phyloP scores from a whole-genome alignment of 2,113 vertebrate genomes.

The Tetraodon nigroviridis region DNA sequence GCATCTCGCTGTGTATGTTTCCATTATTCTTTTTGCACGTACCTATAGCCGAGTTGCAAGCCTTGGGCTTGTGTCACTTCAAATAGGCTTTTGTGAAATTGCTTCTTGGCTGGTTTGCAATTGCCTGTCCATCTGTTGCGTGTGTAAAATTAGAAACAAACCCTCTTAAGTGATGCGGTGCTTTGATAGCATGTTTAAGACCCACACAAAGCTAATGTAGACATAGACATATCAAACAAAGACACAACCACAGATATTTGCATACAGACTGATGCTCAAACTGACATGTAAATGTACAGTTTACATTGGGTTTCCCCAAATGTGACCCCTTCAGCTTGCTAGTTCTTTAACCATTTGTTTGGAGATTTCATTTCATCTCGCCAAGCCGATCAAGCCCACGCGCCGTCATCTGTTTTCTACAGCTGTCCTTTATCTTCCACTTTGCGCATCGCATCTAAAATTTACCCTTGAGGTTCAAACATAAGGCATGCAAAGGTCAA shows the following conservation, averaged over 20 bases:
- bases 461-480: constrained; percentile 29
- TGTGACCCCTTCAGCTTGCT: not conserved
- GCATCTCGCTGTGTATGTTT: constrained; percentile 40
- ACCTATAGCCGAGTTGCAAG: constrained; percentile 40
- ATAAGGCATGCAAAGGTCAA: constrained; percentile 64
- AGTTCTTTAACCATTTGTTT: not conserved
- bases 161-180: not conserved
- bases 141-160: constrained; percentile 25
- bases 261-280: not conserved
- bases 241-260: not conserved
- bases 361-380: not conserved
- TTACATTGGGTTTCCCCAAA: not conserved
- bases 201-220: not conserved
- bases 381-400: not conserved
- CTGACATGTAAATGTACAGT: not conserved
- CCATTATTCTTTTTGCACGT: constrained; percentile 24
- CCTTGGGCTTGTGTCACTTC: constrained; percentile 59
- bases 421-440: constrained; percentile 20
- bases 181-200: constrained; percentile 7
- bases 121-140: constrained; percentile 9
- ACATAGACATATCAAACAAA: not conserved
- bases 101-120: constrained; percentile 29
- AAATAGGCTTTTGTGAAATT: constrained; percentile 36
- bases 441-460: constrained; percentile 21
- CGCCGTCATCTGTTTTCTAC: constrained; percentile 28